Evolutionary conservation across 2,888 invertebrate species (phyloP).

Genomic region (Clitarchus hookeri): DNA sequence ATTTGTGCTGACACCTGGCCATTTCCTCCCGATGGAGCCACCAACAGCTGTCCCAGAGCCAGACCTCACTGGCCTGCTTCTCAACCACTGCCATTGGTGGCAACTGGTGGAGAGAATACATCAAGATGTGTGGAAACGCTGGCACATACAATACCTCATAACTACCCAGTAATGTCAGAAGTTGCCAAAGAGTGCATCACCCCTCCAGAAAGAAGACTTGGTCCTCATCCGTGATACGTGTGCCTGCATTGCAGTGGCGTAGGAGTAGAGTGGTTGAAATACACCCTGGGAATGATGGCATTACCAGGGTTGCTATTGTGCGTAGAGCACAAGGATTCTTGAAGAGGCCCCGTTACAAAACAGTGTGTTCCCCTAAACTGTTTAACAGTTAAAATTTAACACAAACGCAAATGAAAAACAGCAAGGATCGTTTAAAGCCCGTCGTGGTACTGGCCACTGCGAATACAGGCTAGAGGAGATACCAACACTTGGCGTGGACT

Average conservation of each 20-base stretch:
- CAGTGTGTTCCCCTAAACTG: neutral
- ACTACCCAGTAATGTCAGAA: slow-evolving; percentile 46
- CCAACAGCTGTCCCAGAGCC: neutral
- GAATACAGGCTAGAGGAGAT: too few species aligned
- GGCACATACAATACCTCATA: slow-evolving; percentile 46
- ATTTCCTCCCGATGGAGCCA: neutral
- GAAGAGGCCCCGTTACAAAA: neutral
- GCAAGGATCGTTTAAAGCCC: too few species aligned
- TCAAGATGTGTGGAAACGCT: slow-evolving; percentile 44
- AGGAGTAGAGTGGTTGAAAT: slow-evolving; percentile 44
- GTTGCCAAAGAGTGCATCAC: slow-evolving; percentile 38
- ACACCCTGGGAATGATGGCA: slow-evolving; percentile 47
- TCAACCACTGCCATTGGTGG: slow-evolving; percentile 44
- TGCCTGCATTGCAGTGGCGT: slow-evolving; percentile 47
- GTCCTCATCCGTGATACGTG: slow-evolving; percentile 48
- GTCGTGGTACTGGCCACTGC: too few species aligned
- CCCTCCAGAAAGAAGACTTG: slow-evolving; percentile 45
- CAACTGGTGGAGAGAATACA: slow-evolving; percentile 44
- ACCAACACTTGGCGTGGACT: too few species aligned
- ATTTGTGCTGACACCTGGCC: neutral
- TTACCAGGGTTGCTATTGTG: slow-evolving; percentile 47
- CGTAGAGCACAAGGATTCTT: slow-evolving; percentile 39
- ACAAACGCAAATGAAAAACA: too few species aligned
- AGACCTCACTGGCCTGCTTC: neutral
- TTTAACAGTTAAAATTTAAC: too few species aligned